phyloP scores from a whole-genome alignment of 2,797 vertebrate species.

The Sparus aurata region DNA sequence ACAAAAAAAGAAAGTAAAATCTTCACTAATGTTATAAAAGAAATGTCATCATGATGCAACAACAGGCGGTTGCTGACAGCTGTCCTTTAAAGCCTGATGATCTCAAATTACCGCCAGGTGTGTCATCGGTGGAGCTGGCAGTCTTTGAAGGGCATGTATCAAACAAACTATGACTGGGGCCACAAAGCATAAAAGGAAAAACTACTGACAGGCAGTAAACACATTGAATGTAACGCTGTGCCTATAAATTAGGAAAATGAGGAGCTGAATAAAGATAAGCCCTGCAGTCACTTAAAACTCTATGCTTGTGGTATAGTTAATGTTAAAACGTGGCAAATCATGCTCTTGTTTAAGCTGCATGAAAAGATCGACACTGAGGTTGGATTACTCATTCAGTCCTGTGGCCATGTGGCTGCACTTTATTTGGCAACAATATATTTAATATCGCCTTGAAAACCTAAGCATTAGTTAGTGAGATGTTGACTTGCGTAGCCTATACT shows the following conservation, averaged over 20 bases:
- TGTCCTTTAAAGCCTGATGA: constrained; percentile 22
- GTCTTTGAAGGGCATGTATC: constrained; percentile 14
- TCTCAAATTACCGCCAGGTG: constrained; percentile 60
- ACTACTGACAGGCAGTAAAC: not conserved
- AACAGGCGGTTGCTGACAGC: not conserved
- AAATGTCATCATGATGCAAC: not conserved
- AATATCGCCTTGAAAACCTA: not conserved
- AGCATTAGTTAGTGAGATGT: not conserved
- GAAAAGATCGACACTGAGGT: not conserved
- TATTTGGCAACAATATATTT: not conserved
- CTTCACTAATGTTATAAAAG: not conserved
- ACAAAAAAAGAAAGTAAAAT: too few relatives aligned
- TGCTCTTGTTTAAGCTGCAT: not conserved
- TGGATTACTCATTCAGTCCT: not conserved
- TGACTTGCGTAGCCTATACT: not conserved
- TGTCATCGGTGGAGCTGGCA: not conserved
- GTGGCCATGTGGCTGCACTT: not conserved
- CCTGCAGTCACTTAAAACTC: not conserved
- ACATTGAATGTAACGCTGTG: not conserved
- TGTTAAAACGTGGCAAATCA: not conserved
- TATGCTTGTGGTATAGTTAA: not conserved
- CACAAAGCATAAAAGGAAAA: not conserved
- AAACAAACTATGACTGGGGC: not conserved
- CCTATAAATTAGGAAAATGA: not conserved
- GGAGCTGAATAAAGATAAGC: not conserved